Evolutionary conservation across 1,140 invertebrate genomes (phyloP), one percentile per base, ranked within the genome.

Genomic region (Phymastichus coffea): DNA sequence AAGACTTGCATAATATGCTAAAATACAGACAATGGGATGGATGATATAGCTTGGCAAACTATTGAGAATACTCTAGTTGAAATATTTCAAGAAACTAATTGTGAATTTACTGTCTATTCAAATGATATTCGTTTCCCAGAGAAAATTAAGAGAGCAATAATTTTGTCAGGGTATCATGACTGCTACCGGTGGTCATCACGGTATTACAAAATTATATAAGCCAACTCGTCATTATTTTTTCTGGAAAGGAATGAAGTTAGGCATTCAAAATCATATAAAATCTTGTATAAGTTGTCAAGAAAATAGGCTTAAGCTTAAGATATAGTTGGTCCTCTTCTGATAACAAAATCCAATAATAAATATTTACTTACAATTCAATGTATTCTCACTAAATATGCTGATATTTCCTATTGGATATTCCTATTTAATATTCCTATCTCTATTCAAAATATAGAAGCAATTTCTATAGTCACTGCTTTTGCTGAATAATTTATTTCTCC

Each of bases 131-230:
- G n/a, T n/a, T 35, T 33, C 15, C 53, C 53, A 3, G 26, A 30
- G 6, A 14, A 23, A 37, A 10, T 71, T 17, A 69, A 74, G 56
- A 70, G 73, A 19, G 63, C 68, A 15, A 15, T 55, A 30, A 70
- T 77, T 14, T 22, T 77, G 23, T 67, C 70, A 63, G 67, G 69
- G 19, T 70, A 66, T 53, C 73, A 78, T 55, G 63, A 68, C 12
- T 70, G 57, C 66, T 0, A 41, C 72, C 0, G 66, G 67, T 37
- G 74, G 76, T 30, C 73, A 77, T 52, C 58, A 69, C 25, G 70
- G 74, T 3, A 66, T 70, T 17, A 9, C 61, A 12, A 68, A 72
- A 67, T 75, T 73, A 2, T 71, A 69, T 9, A 57, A 70, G 26
- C 67, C 66, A 67, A 44, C 37, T n/a, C 10, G 28, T n/a, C n/a